These are phyloP conservation scores for Drosophila helvetica DNA, from an alignment of 2,888 invertebrate genomes.

Conservation along the genomic window DNA sequence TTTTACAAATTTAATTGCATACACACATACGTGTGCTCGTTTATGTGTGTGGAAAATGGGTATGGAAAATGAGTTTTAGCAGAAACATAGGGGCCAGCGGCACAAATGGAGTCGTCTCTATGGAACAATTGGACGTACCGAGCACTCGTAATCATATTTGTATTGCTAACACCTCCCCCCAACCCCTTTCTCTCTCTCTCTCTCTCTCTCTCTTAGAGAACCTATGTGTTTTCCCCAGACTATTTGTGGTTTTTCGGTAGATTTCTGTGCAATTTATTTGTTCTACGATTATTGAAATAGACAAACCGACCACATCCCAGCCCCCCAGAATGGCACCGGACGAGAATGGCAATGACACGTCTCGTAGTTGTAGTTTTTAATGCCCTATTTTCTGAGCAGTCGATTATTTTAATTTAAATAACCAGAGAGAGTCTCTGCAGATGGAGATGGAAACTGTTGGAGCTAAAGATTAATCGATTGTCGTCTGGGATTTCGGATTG, in stretches of 20 bases:
- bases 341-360: slow-evolving; percentile 24
- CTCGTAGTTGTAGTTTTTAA: not conserved
- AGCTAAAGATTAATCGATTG: slow-evolving; percentile 18
- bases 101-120: not conserved
- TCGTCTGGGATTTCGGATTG: not conserved
- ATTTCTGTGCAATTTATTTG: slow-evolving; percentile 47
- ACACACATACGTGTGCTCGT: not conserved
- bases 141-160: slow-evolving; percentile 5
- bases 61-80: slow-evolving; percentile 4
- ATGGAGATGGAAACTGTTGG: not conserved
- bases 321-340: not conserved
- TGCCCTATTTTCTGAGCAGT: slow-evolving; percentile 10
- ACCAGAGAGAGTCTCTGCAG: slow-evolving; percentile 20
- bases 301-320: not conserved
- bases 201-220: too few species aligned
- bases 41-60: slow-evolving; percentile 16
- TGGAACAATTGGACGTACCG: not conserved
- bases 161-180: too few species aligned
- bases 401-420: slow-evolving; percentile 29
- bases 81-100: not conserved
- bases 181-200: too few species aligned
- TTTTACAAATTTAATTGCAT: slow-evolving; percentile 59
- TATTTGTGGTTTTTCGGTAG: slow-evolving; percentile 17
- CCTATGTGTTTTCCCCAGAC: not conserved
- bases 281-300: slow-evolving; percentile 19